These are phyloP conservation scores for Myiotriccus ornatus DNA, from an alignment of 2,797 vertebrate species.

Conservation along the genomic window DNA sequence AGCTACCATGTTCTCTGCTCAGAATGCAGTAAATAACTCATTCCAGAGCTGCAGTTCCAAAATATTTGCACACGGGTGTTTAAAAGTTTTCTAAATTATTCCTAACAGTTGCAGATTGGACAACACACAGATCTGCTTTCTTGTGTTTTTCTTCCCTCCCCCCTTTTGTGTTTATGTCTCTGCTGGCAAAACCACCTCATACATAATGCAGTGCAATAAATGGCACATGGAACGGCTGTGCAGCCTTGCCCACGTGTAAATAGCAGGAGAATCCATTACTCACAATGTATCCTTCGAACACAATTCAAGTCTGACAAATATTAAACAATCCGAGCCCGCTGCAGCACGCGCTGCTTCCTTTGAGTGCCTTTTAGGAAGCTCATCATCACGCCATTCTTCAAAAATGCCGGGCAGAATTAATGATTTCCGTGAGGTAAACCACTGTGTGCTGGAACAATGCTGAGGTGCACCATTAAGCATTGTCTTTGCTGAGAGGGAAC, in stretches of 20 bases:
- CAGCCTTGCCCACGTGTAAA: conserved; percentile 40
- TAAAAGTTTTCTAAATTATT: conserved; percentile 51
- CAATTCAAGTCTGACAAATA: conserved; percentile 59
- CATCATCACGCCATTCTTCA: conserved; percentile 22
- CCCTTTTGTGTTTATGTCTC: conserved; percentile 25
- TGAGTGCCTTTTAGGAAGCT: conserved; percentile 52
- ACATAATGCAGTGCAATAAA: conserved; percentile 64
- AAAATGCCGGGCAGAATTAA: conserved; percentile 43
- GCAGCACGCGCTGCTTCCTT: conserved; percentile 30
- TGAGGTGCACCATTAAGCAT: not conserved
- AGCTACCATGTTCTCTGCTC: not conserved
- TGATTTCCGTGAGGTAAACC: conserved; percentile 48
- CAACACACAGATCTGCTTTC: conserved; percentile 46
- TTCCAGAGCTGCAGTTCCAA: not conserved
- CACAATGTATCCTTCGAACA: conserved; percentile 30
- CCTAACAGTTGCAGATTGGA: conserved; percentile 20
- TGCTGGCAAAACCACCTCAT: conserved; percentile 63
- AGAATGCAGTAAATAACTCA: not conserved
- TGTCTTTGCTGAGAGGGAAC: not conserved
- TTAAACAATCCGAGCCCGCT: conserved; percentile 40
- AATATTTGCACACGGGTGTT: conserved; percentile 24
- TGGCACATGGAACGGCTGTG: not conserved
- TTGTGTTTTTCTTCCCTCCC: not conserved
- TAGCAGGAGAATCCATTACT: conserved; percentile 50
- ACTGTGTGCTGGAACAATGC: not conserved